Percentiles rank a stretch among this genome's conserved stretches.
Conservation (phyloP, 2,888 invertebrate genomes). For the Schizaphis graminum region DNA sequence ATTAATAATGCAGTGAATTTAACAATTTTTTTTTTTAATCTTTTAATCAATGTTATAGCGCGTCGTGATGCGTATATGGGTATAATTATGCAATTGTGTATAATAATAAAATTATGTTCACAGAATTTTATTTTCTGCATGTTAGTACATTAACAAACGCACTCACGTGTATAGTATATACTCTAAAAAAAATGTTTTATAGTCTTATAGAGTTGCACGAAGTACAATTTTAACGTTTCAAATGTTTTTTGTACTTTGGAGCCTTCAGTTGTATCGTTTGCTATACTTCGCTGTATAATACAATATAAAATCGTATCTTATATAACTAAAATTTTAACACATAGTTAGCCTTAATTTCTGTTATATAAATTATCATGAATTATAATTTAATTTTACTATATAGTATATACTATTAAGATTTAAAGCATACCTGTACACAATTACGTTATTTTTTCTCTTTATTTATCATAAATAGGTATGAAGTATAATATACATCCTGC, state of each 20-base stretch:
- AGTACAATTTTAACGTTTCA: constrained; percentile 8
- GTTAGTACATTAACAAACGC: constrained; percentile 3
- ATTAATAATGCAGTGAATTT: background rate
- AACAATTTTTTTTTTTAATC: background rate
- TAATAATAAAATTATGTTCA: background rate
- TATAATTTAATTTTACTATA: background rate
- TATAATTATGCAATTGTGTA: background rate
- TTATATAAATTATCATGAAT: background rate
- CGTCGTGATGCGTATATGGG: background rate
- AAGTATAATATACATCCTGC: background rate
- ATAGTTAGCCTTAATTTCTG: background rate
- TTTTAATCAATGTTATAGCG: background rate
- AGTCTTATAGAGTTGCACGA: background rate
- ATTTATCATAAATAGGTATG: background rate
- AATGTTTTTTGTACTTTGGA: background rate
- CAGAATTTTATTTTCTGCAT: constrained; percentile 19
- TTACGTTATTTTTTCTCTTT: background rate
- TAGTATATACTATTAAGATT: background rate
- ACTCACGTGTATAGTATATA: constrained; percentile 4
- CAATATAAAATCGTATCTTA: background rate
- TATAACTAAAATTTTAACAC: background rate
- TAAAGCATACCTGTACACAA: background rate
- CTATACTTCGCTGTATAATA: background rate
- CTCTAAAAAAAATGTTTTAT: background rate
- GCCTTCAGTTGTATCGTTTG: background rate